phyloP scores from a whole-genome alignment of 2,113 vertebrate species.

The Pseudorhombus dupliciocellatus region DNA sequence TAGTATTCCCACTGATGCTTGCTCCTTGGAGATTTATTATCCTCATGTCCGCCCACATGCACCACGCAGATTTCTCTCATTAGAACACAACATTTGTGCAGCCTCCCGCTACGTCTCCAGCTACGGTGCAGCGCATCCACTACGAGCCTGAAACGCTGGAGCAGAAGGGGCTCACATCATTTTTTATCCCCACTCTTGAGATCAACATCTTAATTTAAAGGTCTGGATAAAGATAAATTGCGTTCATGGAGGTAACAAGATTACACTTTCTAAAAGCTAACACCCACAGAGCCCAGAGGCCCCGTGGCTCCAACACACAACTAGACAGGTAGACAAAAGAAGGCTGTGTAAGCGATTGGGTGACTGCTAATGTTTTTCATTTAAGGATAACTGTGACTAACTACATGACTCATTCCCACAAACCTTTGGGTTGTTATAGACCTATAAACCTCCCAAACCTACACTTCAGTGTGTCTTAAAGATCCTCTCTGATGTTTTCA shows the following conservation, averaged over 20 bases:
- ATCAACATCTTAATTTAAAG: conserved; percentile 34
- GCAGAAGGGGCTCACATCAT: neutral
- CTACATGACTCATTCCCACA: no score
- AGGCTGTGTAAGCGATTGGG: no score
- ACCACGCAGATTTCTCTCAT: conserved; percentile 60
- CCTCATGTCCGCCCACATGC: conserved; percentile 54
- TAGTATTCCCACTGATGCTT: conserved; percentile 50
- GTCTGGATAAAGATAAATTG: conserved; percentile 25
- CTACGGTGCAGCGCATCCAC: conserved; percentile 31
- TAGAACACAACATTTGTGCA: conserved; percentile 47
- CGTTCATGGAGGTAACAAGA: conserved; percentile 20
- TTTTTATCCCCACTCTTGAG: conserved; percentile 1
- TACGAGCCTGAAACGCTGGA: conserved; percentile 18
- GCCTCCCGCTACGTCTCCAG: conserved; percentile 39
- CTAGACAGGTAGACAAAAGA: neutral
- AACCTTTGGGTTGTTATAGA: no score
- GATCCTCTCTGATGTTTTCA: no score
- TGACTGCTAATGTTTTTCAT: no score
- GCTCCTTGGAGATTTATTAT: conserved; percentile 64
- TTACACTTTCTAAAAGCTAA: neutral
- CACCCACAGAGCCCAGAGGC: neutral
- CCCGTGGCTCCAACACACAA: neutral
- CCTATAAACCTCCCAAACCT: no score
- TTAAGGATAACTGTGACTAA: no score
- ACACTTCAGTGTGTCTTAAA: no score